Evolutionary conservation across 2,888 invertebrate genomes (phyloP).

Genomic region (Morinoia aosen): DNA sequence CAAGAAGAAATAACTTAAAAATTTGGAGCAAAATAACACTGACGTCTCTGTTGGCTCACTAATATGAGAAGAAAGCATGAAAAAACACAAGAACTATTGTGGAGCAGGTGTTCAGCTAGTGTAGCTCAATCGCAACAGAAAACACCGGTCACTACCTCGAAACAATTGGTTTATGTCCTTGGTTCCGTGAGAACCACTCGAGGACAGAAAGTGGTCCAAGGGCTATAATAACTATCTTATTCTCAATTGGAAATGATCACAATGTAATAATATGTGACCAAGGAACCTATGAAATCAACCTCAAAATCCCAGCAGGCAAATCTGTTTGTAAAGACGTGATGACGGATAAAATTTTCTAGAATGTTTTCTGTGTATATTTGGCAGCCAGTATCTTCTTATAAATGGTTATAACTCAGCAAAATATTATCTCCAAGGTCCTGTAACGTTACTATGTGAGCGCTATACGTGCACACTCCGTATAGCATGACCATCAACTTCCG

Average conservation of each 20-base stretch:
- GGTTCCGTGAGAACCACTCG: not conserved
- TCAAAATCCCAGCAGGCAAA: not conserved
- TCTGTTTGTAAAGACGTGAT: not conserved
- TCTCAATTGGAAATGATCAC: not conserved
- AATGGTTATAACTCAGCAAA: not conserved
- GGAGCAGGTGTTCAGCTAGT: too few relatives aligned
- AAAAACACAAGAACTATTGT: too few relatives aligned
- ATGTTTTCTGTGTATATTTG: not conserved
- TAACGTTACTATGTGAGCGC: not conserved
- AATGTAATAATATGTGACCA: not conserved
- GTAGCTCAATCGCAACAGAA: too few relatives aligned
- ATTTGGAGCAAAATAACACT: too few relatives aligned
- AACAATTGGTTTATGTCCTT: not conserved
- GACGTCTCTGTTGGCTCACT: too few relatives aligned
- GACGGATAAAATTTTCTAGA: not conserved
- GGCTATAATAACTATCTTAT: not conserved
- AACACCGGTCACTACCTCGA: not conserved
- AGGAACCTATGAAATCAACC: not conserved
- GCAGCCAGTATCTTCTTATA: not conserved
- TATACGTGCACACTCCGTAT: not conserved
- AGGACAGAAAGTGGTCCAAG: not conserved
- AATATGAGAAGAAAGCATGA: too few relatives aligned
- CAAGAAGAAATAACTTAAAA: too few relatives aligned
- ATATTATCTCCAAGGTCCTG: not conserved
- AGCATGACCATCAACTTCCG: not conserved